A percentile compares a stretch with the other conserved stretches of the same genome.
Evolutionary conservation across 2,888 invertebrate genomes (phyloP).

Genomic region (Ptilodon capucinus): DNA sequence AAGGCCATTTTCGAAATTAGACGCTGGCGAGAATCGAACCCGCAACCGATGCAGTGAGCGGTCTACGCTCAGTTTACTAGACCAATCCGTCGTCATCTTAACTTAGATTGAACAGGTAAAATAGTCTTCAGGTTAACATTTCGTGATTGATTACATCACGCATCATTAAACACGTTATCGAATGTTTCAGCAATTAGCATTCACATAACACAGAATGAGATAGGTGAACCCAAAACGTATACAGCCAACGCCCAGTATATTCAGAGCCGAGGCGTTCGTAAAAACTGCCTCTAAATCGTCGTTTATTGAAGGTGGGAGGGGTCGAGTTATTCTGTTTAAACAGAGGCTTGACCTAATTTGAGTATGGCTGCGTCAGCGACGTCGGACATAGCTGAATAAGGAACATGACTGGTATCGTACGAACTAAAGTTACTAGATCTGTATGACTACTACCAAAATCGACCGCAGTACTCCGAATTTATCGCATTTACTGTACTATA

Average conservation of each 20-base stretch:
- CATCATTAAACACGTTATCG: conserved; percentile 16
- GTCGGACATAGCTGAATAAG: conserved; percentile 28
- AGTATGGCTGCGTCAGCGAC: conserved; percentile 30
- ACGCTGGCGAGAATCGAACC: no score
- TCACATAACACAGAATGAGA: conserved; percentile 13
- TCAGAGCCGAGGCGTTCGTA: conserved; percentile 8
- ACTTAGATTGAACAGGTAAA: neutral
- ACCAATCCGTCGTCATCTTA: no score
- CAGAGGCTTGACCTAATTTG: conserved; percentile 35
- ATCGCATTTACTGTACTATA: no score
- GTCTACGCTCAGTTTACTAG: no score
- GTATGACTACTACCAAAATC: no score
- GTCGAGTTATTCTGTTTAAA: conserved; percentile 8
- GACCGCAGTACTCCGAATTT: no score
- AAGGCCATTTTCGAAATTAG: no score
- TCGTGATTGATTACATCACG: conserved; percentile 24
- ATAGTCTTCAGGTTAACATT: conserved; percentile 17
- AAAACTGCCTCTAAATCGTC: neutral
- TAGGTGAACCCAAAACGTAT: conserved; percentile 12
- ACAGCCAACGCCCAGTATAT: conserved; percentile 6
- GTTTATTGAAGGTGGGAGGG: conserved; percentile 2
- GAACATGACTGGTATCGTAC: conserved; percentile 7
- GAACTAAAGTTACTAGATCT: neutral
- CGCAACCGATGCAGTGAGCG: no score
- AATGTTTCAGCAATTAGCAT: conserved; percentile 19